These are phyloP conservation scores for Macrobrachium rosenbergii DNA, from an alignment of 1,140 invertebrate genomes.

Conservation along the genomic window DNA sequence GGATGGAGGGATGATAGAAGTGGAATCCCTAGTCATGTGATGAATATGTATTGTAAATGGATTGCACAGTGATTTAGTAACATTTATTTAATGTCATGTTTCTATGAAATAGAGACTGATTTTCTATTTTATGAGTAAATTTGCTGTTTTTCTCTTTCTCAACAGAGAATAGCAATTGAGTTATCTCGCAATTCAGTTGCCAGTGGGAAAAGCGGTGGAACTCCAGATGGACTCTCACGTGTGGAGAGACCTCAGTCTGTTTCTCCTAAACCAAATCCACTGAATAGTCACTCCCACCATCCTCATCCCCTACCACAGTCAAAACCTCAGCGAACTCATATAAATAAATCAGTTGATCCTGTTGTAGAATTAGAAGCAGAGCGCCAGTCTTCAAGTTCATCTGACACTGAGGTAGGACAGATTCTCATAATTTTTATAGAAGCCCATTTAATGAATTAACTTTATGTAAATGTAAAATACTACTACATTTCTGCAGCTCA, in stretches of 20 bases:
- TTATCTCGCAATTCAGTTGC: conserved; percentile 52
- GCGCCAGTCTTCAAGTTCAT: conserved; percentile 61
- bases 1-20: no score
- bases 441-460: neutral
- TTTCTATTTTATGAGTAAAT: neutral
- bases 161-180: conserved; percentile 61
- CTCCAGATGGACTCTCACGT: conserved; percentile 26
- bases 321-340: conserved; percentile 45
- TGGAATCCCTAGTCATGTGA: no score
- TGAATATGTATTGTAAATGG: no score
- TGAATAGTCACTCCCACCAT: conserved; percentile 34
- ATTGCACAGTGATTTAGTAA: neutral
- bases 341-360: conserved; percentile 51
- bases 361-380: conserved; percentile 66
- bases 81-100: no score
- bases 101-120: neutral
- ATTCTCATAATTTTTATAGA: conserved; percentile 24
- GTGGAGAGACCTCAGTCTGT: conserved; percentile 58
- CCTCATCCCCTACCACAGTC: conserved; percentile 55
- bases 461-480: no score
- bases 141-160: neutral
- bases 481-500: neutral
- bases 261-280: conserved; percentile 47
- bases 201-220: conserved; percentile 37
- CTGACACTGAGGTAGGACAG: conserved; percentile 64